Evolutionary conservation across 1,140 invertebrate species (phyloP).

Genomic region (Araneus ventricosus): DNA sequence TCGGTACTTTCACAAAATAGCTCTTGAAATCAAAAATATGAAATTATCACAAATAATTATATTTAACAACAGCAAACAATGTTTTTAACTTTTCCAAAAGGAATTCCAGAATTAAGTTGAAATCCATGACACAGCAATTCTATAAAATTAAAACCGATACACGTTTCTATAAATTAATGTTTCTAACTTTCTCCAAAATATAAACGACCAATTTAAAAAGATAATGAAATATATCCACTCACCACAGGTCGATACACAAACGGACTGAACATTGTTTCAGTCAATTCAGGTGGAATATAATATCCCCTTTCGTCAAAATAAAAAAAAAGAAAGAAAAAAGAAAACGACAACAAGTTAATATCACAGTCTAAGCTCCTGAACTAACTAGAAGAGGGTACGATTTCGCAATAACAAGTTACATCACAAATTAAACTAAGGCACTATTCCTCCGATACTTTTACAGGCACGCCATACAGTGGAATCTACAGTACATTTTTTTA

Average conservation of each 20-base stretch:
- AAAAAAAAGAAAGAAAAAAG: conserved; percentile 22
- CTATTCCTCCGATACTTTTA: neutral
- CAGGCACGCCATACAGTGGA: neutral
- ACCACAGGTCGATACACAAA: conserved; percentile 60
- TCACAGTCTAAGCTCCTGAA: neutral
- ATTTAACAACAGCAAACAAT: too few species aligned
- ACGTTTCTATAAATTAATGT: too few species aligned
- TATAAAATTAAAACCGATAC: too few species aligned
- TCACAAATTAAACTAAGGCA: conserved; percentile 27
- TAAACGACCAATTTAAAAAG: neutral
- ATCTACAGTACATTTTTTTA: neutral
- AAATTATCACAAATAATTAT: too few species aligned
- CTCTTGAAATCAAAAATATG: too few species aligned
- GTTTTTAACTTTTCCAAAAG: too few species aligned
- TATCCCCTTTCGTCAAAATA: conserved; percentile 59
- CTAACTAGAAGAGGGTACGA: neutral
- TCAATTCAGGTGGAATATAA: conserved; percentile 36
- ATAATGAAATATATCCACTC: neutral
- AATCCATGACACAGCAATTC: too few species aligned
- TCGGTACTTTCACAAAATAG: too few species aligned
- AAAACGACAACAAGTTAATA: conserved; percentile 26
- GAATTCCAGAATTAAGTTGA: too few species aligned
- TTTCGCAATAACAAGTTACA: conserved; percentile 52
- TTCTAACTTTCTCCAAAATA: too few species aligned
- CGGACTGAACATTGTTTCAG: conserved; percentile 39